Evolutionary conservation across 1,140 invertebrate species (phyloP), one percentile per base, ranked within the genome.

Genomic region (Dinothrombium tinctorium): DNA sequence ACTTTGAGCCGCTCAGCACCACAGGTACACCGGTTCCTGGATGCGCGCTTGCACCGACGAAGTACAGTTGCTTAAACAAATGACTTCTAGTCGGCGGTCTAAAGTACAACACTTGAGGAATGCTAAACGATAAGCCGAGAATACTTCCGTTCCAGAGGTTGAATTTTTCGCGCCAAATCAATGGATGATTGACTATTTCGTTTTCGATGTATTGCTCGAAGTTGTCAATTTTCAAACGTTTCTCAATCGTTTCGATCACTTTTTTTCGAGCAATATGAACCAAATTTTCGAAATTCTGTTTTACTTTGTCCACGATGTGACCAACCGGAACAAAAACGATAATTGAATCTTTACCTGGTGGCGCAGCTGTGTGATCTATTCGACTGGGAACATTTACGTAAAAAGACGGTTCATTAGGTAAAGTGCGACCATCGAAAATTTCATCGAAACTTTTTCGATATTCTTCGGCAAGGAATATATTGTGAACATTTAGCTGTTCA

Each of bases 81-180:
- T 19, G 33, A 36, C 33, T 36, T n/a, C 23, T 36, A 12, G 23
- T 5, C 9, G 9, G 9, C 2, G 33, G 33, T 8, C 33, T 6
- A 12, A 36, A 36, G 2, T 12, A 19, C 20, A 36, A 22, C 8
- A 36, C 33, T 8, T 36, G 33, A 21, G 20, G 20, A 36, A 36
- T 21, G 2, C 19, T 22, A 36, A 22, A 22, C 9, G 33, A 11
- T 8, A 36, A n/a, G 2, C 33, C 33, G 12, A 36, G 33, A 21
- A 36, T 36, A 22, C 19, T 22, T n/a, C 33, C 33, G 23, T 36
- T 36, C 33, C 33, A 36, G 17, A 36, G 33, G 20, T 36, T 36
- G 33, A 36, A 36, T 17, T 36, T 36, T 36, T 36, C 33, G 2
- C 17, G 12, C 33, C 33, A 36, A 11, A 22, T 36, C 23, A 19